phyloP scores from a whole-genome alignment of 2,113 vertebrate species.

The Naja naja region DNA sequence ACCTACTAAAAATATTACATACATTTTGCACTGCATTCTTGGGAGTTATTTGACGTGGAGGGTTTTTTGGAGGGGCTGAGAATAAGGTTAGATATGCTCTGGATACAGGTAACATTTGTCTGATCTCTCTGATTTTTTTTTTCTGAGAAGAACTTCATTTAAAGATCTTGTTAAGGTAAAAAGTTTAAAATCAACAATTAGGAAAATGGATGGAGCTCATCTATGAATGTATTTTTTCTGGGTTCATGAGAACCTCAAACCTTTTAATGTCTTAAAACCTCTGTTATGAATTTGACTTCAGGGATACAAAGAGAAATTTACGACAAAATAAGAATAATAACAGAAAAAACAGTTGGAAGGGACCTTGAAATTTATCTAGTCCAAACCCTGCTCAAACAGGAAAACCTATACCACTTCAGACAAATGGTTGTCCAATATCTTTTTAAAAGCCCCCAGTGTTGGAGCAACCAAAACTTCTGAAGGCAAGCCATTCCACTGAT shows the following conservation, averaged over 20 bases:
- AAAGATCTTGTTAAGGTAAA: slow-evolving; percentile 10
- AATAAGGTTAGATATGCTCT: background rate
- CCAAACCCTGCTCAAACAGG: background rate
- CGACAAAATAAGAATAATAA: background rate
- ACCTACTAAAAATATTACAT: slow-evolving; percentile 51
- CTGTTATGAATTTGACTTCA: background rate
- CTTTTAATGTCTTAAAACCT: background rate
- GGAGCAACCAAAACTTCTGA: too few species aligned
- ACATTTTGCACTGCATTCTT: slow-evolving; percentile 39
- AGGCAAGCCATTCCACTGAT: too few species aligned
- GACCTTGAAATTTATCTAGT: background rate
- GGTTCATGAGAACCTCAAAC: background rate
- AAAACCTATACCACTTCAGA: background rate
- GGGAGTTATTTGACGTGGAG: slow-evolving; percentile 19
- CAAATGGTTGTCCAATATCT: background rate
- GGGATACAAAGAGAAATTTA: background rate
- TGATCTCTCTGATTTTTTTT: slow-evolving; percentile 14
- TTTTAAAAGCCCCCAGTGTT: too few species aligned
- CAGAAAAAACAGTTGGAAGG: background rate
- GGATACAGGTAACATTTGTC: background rate
- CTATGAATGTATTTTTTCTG: background rate
- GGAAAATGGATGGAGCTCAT: background rate
- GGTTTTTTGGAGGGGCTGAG: background rate
- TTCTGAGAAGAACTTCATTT: background rate
- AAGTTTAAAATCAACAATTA: background rate